Evolutionary conservation across 2,113 vertebrate genomes (phyloP).

Genomic region (Noturus placidus): DNA sequence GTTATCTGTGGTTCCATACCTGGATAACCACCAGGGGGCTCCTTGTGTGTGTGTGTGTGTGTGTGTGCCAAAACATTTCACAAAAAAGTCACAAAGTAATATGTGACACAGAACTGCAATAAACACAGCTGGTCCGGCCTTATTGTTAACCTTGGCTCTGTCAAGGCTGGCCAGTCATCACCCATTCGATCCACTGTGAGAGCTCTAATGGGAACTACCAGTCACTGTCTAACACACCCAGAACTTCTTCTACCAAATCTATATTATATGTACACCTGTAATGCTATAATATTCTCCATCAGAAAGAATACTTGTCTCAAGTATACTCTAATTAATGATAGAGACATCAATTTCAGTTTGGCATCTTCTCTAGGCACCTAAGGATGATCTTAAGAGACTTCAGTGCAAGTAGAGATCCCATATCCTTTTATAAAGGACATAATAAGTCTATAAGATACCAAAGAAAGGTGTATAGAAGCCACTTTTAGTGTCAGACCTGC

Average conservation of each 20-base stretch:
- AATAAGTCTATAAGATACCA: not conserved
- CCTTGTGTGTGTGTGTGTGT: not conserved
- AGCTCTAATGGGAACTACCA: not conserved
- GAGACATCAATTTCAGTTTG: not conserved
- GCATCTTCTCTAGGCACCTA: not conserved
- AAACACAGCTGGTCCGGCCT: not conserved
- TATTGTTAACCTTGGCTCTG: not conserved
- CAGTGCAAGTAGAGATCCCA: not conserved
- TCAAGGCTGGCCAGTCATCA: not conserved
- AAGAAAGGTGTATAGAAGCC: not conserved
- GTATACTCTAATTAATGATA: too few relatives aligned
- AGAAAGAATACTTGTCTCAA: not conserved
- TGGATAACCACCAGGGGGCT: not conserved
- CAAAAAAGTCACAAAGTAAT: not conserved
- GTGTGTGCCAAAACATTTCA: not conserved
- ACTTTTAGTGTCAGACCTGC: not conserved
- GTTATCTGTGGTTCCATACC: not conserved
- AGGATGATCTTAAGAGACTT: not conserved
- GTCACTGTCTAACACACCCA: not conserved
- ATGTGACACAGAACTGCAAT: not conserved
- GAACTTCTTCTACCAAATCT: not conserved
- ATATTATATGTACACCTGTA: not conserved
- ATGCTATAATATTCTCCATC: not conserved
- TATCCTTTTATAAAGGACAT: not conserved
- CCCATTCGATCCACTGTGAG: not conserved